These are phyloP conservation scores for Aegotheles bennettii DNA, from an alignment of 2,113 vertebrate genomes.

Conservation along the genomic window DNA sequence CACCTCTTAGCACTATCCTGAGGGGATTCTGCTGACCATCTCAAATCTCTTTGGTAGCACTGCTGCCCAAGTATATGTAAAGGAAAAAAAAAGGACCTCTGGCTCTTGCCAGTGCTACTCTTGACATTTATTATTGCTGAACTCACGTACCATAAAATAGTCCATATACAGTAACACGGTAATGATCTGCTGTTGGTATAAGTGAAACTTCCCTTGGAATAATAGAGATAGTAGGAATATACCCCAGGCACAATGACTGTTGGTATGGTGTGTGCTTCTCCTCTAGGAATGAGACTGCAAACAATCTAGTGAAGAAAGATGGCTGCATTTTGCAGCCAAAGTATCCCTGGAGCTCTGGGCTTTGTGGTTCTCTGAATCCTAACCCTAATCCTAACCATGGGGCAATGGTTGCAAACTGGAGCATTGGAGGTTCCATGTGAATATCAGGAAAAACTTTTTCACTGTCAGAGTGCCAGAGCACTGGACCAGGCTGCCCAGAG, in stretches of 20 bases:
- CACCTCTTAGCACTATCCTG: rapidly evolving
- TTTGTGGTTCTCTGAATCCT: too few relatives aligned
- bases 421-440: too few relatives aligned
- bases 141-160: neutral
- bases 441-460: too few relatives aligned
- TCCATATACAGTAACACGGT: rapidly evolving
- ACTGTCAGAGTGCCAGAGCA: too few relatives aligned
- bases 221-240: neutral
- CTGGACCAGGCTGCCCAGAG: too few relatives aligned
- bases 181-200: neutral
- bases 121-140: neutral
- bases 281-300: neutral
- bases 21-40: neutral
- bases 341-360: too few relatives aligned
- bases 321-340: too few relatives aligned
- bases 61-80: neutral
- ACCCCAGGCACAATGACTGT: neutral
- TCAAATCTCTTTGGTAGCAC: neutral
- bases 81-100: neutral
- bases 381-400: too few relatives aligned
- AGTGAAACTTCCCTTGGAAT: neutral
- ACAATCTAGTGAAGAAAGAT: too few relatives aligned
- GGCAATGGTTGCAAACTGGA: too few relatives aligned
- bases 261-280: neutral
- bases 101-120: neutral